Evolutionary conservation across 2,888 invertebrate species (phyloP).

Genomic region (Neoaliturus tenellus): DNA sequence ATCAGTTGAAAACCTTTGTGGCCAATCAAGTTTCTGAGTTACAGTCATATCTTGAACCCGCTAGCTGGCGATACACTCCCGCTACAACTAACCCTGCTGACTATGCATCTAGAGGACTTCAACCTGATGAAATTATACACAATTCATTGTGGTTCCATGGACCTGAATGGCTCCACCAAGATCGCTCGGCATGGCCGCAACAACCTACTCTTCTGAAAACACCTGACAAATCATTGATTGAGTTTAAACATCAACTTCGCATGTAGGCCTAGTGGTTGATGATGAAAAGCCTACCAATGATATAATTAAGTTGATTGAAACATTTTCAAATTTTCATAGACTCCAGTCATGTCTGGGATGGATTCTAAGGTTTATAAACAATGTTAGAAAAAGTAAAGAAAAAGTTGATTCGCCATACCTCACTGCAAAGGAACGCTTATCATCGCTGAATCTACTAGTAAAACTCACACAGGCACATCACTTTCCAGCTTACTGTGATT

Average conservation of each 20-base stretch:
- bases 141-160: slow-evolving; percentile 25
- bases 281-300: neutral
- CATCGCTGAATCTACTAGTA: neutral
- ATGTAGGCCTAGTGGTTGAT: neutral
- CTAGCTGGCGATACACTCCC: neutral
- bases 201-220: neutral
- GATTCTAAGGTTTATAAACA: slow-evolving; percentile 44
- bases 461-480: slow-evolving; percentile 7
- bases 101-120: neutral
- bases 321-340: slow-evolving; percentile 12
- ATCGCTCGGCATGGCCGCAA: neutral
- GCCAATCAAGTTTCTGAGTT: neutral
- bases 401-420: neutral
- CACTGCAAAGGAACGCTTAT: neutral
- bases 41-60: neutral
- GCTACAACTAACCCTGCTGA: neutral
- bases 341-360: slow-evolving; percentile 37
- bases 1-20: slow-evolving; percentile 14
- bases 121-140: neutral
- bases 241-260: neutral
- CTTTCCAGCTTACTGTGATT: slow-evolving; percentile 14
- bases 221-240: neutral
- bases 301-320: neutral
- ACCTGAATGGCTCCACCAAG: neutral
- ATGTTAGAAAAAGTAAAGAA: neutral